These are phyloP conservation scores for Phoeniculus purpureus DNA, from an alignment of 2,797 vertebrate genomes.

Conservation along the genomic window DNA sequence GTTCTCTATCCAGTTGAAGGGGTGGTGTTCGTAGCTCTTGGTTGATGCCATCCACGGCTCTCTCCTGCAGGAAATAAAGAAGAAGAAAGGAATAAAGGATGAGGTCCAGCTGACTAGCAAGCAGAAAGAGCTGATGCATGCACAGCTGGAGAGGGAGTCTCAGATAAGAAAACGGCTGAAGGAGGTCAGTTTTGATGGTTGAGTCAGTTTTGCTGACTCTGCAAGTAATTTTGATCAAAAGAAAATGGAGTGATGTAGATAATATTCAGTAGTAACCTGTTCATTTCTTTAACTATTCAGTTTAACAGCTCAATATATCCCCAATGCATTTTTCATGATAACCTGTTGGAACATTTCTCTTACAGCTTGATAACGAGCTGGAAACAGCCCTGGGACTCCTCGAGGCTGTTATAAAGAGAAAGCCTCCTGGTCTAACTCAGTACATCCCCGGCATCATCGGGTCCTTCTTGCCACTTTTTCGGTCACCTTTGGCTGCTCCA, in stretches of 20 bases:
- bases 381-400: conserved; percentile 86
- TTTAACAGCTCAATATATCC: neutral
- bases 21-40: neutral
- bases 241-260: neutral
- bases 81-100: conserved; percentile 97
- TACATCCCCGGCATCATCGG: conserved; percentile 89
- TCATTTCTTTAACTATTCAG: neutral
- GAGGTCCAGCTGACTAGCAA: conserved; percentile 94
- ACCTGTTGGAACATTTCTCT: neutral
- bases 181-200: conserved; percentile 74
- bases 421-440: conserved; percentile 84
- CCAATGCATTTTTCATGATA: neutral
- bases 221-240: neutral
- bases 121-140: conserved; percentile 94
- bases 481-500: conserved; percentile 92
- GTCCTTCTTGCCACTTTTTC: conserved; percentile 88
- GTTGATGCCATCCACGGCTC: neutral
- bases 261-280: neutral
- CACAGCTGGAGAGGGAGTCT: conserved; percentile 90
- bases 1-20: neutral
- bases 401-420: conserved; percentile 82
- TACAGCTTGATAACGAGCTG: conserved; percentile 88
- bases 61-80: conserved; percentile 90
- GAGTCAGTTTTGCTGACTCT: neutral
- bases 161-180: conserved; percentile 86